phyloP scores from a whole-genome alignment of 2,797 vertebrate genomes.

The Phataginus tricuspis region DNA sequence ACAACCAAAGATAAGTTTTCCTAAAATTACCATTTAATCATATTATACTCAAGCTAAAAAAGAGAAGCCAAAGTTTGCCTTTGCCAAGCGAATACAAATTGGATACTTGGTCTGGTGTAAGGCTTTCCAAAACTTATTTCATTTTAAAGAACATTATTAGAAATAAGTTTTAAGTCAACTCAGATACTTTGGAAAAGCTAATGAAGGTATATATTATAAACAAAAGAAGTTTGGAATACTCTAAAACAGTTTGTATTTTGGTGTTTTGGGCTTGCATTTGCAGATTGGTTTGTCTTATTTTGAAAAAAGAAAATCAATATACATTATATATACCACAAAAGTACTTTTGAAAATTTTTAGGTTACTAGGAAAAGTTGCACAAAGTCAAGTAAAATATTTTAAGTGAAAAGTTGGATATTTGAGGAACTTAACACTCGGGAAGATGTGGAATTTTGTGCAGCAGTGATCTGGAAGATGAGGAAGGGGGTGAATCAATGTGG shows the following conservation, averaged over 20 bases:
- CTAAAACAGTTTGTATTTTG: background rate
- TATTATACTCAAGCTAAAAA: background rate
- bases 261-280: background rate
- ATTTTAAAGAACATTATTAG: background rate
- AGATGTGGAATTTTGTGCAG: background rate
- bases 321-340: background rate
- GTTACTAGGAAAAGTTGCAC: background rate
- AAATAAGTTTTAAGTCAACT: background rate
- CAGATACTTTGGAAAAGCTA: background rate
- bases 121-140: background rate
- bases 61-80: background rate
- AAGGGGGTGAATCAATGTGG: background rate
- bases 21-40: background rate
- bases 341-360: background rate
- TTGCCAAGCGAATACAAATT: background rate
- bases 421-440: background rate
- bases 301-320: background rate
- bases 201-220: background rate
- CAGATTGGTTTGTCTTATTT: background rate
- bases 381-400: background rate
- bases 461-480: background rate
- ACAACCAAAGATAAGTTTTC: background rate
- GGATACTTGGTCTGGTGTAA: background rate
- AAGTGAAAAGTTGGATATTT: background rate
- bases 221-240: background rate